phyloP scores from a whole-genome alignment of 2,888 invertebrate genomes.

The Microplitis manilae region DNA sequence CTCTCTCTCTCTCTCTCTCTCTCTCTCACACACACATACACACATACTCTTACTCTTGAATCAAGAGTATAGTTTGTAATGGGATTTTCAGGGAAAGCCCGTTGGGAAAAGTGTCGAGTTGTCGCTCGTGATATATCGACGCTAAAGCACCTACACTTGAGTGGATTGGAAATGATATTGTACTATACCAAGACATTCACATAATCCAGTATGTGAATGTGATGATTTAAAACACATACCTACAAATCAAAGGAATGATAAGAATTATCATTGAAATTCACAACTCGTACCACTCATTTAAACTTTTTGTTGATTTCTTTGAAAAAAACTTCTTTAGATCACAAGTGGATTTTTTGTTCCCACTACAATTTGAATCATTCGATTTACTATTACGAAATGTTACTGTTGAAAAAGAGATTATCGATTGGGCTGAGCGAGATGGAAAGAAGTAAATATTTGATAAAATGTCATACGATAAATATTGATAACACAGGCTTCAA shows the following conservation, averaged over 20 bases:
- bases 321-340: neutral
- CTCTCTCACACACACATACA: neutral
- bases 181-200: conserved; percentile 37
- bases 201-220: conserved; percentile 27
- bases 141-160: neutral
- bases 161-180: conserved; percentile 37
- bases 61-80: conserved; percentile 36
- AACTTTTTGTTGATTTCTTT: conserved; percentile 57
- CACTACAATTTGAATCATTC: no score
- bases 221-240: conserved; percentile 30
- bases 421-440: no score
- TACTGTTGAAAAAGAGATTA: no score
- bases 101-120: conserved; percentile 30
- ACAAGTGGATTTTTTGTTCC: no score
- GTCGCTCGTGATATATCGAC: conserved; percentile 32
- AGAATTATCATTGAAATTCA: conserved; percentile 39
- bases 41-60: neutral
- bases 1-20: conserved; percentile 6
- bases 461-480: no score
- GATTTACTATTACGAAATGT: no score
- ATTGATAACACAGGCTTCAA: no score
- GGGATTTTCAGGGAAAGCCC: conserved; percentile 33
- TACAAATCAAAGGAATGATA: conserved; percentile 4
- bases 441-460: no score
- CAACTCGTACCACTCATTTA: conserved; percentile 55